Conservation (phyloP, 2,113 vertebrate species). For the Balaeniceps rex region DNA sequence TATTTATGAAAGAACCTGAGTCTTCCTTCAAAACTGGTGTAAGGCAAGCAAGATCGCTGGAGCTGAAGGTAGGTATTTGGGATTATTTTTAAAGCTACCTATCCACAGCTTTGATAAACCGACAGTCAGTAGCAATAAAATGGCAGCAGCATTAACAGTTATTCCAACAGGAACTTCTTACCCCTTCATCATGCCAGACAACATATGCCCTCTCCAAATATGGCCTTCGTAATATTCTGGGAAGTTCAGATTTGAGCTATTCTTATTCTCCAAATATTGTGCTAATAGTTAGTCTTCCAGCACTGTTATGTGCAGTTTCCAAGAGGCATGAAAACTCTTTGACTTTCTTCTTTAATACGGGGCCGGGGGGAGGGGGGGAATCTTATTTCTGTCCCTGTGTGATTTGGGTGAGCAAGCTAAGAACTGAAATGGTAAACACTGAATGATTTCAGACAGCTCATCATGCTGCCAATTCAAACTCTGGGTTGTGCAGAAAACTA, state of each 20-base stretch:
- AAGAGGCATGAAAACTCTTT: neutral
- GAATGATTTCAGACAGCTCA: neutral
- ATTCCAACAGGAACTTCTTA: neutral
- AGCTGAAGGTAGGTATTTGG: neutral
- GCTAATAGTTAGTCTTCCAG: neutral
- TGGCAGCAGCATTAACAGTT: neutral
- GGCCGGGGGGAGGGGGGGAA: no score
- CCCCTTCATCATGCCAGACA: neutral
- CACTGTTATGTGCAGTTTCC: neutral
- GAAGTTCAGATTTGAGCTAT: neutral
- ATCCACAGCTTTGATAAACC: neutral
- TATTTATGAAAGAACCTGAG: neutral
- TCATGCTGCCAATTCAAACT: neutral
- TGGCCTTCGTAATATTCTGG: neutral
- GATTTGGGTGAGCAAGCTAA: neutral
- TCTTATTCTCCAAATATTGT: conserved; percentile 9
- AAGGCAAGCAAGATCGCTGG: neutral
- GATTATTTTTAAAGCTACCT: neutral
- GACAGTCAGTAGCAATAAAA: neutral
- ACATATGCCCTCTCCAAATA: neutral
- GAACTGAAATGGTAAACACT: neutral
- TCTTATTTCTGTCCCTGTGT: neutral
- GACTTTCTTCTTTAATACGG: neutral
- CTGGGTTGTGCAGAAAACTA: neutral
- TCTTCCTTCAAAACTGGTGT: neutral